Conservation (phyloP, 2,113 vertebrate genomes). For the Ranitomeya variabilis region DNA sequence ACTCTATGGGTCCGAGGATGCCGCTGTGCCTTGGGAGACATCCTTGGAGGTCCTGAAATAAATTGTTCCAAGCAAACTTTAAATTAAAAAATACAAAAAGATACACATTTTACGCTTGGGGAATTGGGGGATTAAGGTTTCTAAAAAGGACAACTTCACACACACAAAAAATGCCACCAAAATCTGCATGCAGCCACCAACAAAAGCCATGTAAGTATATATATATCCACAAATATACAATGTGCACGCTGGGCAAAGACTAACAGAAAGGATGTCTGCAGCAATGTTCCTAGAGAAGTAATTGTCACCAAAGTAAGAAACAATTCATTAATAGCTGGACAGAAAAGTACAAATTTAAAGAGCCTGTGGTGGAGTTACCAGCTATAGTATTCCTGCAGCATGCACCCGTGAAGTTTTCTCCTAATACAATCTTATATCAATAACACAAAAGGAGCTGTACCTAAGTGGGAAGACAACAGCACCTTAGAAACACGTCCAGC, state of each 20-base stretch:
- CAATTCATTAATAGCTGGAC: neutral
- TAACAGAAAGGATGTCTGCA: neutral
- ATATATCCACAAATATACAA: neutral
- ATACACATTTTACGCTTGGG: neutral
- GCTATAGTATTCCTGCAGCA: neutral
- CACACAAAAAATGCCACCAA: neutral
- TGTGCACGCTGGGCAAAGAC: neutral
- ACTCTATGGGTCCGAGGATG: constrained; percentile 92
- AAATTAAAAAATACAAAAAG: neutral
- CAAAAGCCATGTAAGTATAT: constrained; percentile 1
- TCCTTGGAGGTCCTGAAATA: constrained; percentile 90
- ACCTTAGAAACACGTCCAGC: no score
- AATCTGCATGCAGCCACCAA: constrained; percentile 4
- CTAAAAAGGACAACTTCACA: neutral
- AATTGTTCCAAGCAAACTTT: neutral
- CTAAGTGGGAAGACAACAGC: no score
- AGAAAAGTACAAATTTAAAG: neutral
- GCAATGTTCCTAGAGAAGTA: no score
- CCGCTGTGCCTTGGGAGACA: constrained; percentile 98
- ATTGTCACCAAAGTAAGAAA: neutral
- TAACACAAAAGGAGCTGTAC: no score
- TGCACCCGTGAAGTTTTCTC: neutral
- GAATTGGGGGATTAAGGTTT: neutral
- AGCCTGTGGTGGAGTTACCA: neutral
- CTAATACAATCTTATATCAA: no score